These are phyloP conservation scores for Lethenteron reissneri DNA, from an alignment of 2,113 vertebrate species.

Conservation along the genomic window DNA sequence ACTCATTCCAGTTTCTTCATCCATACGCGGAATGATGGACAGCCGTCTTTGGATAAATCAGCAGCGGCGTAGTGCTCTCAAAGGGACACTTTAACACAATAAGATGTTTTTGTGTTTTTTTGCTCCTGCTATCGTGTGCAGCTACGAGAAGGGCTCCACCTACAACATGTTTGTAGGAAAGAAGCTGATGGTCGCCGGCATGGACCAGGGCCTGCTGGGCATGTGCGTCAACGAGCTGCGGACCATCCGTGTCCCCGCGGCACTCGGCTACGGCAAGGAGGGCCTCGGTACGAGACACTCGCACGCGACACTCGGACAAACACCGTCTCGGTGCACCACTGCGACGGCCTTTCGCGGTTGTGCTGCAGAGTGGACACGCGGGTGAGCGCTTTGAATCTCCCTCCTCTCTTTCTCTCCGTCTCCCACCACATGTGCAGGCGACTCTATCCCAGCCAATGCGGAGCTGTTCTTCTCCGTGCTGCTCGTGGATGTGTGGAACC, in stretches of 20 bases:
- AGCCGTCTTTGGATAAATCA: no score
- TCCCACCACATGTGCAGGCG: slow-evolving; percentile 25
- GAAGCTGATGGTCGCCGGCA: slow-evolving; percentile 65
- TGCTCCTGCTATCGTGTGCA: slow-evolving; percentile 16
- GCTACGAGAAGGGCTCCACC: slow-evolving; percentile 71
- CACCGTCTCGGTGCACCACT: no score
- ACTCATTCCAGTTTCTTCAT: no score
- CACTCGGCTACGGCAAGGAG: slow-evolving; percentile 51
- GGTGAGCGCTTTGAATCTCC: no score
- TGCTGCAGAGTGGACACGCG: no score
- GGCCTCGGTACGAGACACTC: slow-evolving; percentile 48
- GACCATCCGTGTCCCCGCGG: slow-evolving; percentile 58
- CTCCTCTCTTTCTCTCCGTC: no score
- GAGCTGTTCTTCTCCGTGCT: slow-evolving; percentile 82
- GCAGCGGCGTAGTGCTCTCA: no score
- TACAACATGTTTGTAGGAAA: slow-evolving; percentile 81
- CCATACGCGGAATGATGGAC: no score
- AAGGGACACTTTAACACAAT: background rate
- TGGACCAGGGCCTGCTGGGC: slow-evolving; percentile 75
- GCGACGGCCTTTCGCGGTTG: no score
- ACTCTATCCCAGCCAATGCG: slow-evolving; percentile 57
- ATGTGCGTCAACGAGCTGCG: slow-evolving; percentile 88
- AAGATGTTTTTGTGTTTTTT: background rate
- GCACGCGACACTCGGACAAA: background rate
- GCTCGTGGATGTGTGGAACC: slow-evolving; percentile 74